Evolutionary conservation across 2,888 invertebrate species (phyloP).

Genomic region (Drosophila siamana): DNA sequence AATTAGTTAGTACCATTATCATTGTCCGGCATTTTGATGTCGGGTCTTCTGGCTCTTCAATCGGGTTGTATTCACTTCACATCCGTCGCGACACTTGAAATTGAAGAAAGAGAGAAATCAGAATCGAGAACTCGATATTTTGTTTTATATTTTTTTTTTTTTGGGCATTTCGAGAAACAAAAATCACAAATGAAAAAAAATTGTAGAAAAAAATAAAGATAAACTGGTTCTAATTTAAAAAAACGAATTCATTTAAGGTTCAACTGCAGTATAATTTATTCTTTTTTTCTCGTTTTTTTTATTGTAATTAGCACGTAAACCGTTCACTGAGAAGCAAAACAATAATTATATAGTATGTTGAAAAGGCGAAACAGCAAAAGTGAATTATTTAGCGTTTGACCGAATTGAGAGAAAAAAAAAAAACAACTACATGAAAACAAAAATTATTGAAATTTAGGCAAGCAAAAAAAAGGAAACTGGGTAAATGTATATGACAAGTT

Average conservation of each 20-base stretch:
- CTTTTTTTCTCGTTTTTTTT: constrained; percentile 13
- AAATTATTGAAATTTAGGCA: neutral
- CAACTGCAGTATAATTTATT: constrained; percentile 12
- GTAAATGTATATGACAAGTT: too few species aligned
- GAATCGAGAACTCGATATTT: constrained; percentile 18
- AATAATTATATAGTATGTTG: neutral
- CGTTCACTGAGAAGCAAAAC: constrained; percentile 5
- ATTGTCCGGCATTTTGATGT: constrained; percentile 60
- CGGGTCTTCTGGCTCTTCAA: constrained; percentile 20
- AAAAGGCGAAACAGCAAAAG: constrained; percentile 7
- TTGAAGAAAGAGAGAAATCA: constrained; percentile 57
- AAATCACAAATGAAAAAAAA: constrained; percentile 10
- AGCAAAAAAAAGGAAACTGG: neutral
- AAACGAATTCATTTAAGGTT: constrained; percentile 3
- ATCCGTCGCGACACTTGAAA: constrained; percentile 74
- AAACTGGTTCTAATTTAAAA: neutral
- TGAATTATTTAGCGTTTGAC: neutral
- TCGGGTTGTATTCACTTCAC: constrained; percentile 49
- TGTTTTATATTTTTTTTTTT: too few species aligned
- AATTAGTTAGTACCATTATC: constrained; percentile 60
- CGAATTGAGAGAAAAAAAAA: constrained; percentile 1
- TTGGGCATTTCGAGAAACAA: constrained; percentile 1
- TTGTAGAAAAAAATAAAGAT: neutral
- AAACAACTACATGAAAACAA: neutral
- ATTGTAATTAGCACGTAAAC: constrained; percentile 46